Conservation (phyloP, 2,797 vertebrate species). For the Galagoides demidoff region DNA sequence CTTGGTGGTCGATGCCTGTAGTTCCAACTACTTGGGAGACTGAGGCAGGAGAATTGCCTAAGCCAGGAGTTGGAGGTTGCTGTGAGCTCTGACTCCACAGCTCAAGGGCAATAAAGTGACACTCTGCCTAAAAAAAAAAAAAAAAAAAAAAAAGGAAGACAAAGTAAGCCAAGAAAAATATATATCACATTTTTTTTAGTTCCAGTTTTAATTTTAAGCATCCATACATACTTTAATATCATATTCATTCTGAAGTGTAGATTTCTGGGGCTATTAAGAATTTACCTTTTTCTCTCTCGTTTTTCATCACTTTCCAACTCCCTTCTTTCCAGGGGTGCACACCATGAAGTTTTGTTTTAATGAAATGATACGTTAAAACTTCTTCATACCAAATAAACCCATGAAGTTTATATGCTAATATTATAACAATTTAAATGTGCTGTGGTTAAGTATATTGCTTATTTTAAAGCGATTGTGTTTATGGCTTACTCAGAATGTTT, state of each 20-base stretch:
- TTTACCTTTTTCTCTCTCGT: not conserved
- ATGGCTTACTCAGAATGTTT: not conserved
- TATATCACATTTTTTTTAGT: not conserved
- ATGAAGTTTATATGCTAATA: not conserved
- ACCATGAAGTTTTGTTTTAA: conserved; percentile 11
- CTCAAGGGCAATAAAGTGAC: too few relatives aligned
- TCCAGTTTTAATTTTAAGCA: not conserved
- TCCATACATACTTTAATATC: not conserved
- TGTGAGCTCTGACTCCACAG: too few relatives aligned
- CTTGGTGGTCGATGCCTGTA: too few relatives aligned
- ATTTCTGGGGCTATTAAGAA: not conserved
- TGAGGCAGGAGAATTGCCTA: too few relatives aligned
- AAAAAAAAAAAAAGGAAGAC: not conserved
- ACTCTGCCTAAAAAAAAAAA: not conserved
- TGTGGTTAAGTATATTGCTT: conserved; percentile 53
- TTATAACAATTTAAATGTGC: not conserved
- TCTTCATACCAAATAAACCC: conserved; percentile 6
- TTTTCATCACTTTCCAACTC: not conserved
- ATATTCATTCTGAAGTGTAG: not conserved
- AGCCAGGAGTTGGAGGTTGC: too few relatives aligned
- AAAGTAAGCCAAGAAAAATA: not conserved
- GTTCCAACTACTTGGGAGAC: too few relatives aligned
- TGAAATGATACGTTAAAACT: conserved; percentile 38
- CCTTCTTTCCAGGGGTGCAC: not conserved
- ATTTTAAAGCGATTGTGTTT: conserved; percentile 50